phyloP scores from a whole-genome alignment of 1,140 invertebrate species.

The Drosophila repletoides region DNA sequence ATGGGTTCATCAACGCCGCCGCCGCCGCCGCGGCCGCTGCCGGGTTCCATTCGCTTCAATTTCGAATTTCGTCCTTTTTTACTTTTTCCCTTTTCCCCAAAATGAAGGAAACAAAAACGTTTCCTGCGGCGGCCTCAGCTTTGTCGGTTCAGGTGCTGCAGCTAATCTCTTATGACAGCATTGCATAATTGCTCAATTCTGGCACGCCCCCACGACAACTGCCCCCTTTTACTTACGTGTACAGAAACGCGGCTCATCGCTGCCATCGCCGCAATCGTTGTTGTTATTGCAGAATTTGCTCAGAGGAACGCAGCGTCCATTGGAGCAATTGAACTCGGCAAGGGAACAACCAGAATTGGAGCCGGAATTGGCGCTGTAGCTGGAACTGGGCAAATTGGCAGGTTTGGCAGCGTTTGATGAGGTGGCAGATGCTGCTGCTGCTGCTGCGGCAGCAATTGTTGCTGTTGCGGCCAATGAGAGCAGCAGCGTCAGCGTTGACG shows the following conservation, averaged over 20 bases:
- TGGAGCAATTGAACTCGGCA: slow-evolving; percentile 91
- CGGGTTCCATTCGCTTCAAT: no score
- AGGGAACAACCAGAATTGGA: slow-evolving; percentile 85
- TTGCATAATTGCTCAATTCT: slow-evolving; percentile 54
- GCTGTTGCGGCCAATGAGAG: slow-evolving; percentile 44
- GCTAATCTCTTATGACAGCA: slow-evolving; percentile 52
- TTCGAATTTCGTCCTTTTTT: background rate
- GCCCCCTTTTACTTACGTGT: slow-evolving; percentile 88
- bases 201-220: background rate
- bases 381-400: slow-evolving; percentile 30
- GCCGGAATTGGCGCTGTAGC: slow-evolving; percentile 25
- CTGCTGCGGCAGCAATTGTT: slow-evolving; percentile 13
- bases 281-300: slow-evolving; percentile 92
- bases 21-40: no score
- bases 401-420: slow-evolving; percentile 43
- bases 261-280: slow-evolving; percentile 92
- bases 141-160: slow-evolving; percentile 4
- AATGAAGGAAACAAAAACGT: slow-evolving; percentile 45
- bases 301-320: slow-evolving; percentile 90
- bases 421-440: slow-evolving; percentile 23
- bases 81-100: background rate
- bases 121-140: slow-evolving; percentile 3
- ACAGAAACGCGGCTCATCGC: slow-evolving; percentile 92
- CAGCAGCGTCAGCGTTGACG: slow-evolving; percentile 47
- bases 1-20: background rate